These are phyloP conservation scores for Sphaeramia orbicularis DNA, from an alignment of 2,797 vertebrate species.

Conservation along the genomic window DNA sequence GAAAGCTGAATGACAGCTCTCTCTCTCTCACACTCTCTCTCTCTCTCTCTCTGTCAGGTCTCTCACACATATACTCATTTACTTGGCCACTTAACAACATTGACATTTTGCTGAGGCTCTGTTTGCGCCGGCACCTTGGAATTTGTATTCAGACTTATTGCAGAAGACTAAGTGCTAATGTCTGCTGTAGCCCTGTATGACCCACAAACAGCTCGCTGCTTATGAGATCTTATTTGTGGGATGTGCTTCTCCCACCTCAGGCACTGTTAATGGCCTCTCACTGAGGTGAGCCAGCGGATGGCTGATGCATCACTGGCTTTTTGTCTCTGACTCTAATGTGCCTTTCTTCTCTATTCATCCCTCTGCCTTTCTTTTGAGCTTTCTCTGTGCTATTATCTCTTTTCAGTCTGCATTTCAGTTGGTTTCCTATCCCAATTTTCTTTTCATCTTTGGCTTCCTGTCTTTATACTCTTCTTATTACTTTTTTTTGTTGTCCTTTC, in stretches of 20 bases:
- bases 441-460: not conserved
- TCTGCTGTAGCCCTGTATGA: slow-evolving; percentile 53
- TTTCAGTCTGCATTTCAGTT: slow-evolving; percentile 20
- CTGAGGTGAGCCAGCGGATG: slow-evolving; percentile 56
- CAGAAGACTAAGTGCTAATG: slow-evolving; percentile 59
- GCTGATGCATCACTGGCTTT: slow-evolving; percentile 39
- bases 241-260: slow-evolving; percentile 56
- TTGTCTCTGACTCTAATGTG: slow-evolving; percentile 33
- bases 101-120: slow-evolving; percentile 53
- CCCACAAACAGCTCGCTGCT: slow-evolving; percentile 63
- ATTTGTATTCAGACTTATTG: slow-evolving; percentile 51
- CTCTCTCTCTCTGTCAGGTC: slow-evolving; percentile 9
- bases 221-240: slow-evolving; percentile 57
- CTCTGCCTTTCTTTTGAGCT: slow-evolving; percentile 15
- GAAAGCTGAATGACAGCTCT: not conserved
- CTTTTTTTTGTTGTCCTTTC: not conserved
- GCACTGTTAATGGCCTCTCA: slow-evolving; percentile 60
- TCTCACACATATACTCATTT: slow-evolving; percentile 49
- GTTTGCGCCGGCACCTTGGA: slow-evolving; percentile 24
- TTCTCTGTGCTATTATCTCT: slow-evolving; percentile 9
- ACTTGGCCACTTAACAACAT: slow-evolving; percentile 48
- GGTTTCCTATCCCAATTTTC: not conserved
- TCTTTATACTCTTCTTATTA: slow-evolving; percentile 8
- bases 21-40: not conserved
- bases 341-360: slow-evolving; percentile 16